These are phyloP conservation scores for Cacoxenus indagator DNA, from an alignment of 2,888 invertebrate genomes.

Conservation along the genomic window DNA sequence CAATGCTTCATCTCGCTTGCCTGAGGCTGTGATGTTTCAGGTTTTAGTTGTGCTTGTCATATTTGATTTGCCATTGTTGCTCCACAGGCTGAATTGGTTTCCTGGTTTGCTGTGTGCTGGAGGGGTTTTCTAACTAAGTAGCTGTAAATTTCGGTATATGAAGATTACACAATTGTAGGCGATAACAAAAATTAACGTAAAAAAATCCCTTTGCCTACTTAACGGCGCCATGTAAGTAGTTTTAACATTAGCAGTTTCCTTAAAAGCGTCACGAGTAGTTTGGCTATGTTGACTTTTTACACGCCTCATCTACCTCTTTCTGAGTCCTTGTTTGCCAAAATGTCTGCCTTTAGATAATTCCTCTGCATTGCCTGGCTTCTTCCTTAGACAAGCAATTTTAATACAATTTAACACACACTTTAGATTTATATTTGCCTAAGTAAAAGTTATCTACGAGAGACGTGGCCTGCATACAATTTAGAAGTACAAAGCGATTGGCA, in stretches of 20 bases:
- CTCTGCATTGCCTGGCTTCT: background rate
- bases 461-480: constrained; percentile 50
- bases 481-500: background rate
- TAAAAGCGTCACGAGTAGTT: background rate
- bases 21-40: constrained; percentile 13
- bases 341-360: background rate
- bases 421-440: constrained; percentile 64
- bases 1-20: background rate
- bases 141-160: constrained; percentile 14
- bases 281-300: background rate
- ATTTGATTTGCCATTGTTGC: constrained; percentile 14
- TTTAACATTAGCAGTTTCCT: no score
- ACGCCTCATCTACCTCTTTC: background rate
- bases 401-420: constrained; percentile 64
- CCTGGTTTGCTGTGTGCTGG: background rate
- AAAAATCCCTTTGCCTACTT: background rate
- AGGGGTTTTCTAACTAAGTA: constrained; percentile 1
- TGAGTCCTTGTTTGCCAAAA: no score
- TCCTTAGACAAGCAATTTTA: constrained; percentile 49
- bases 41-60: constrained; percentile 10
- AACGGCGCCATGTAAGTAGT: no score
- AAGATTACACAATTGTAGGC: constrained; percentile 9
- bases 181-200: background rate
- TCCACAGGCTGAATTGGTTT: background rate
- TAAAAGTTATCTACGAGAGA: constrained; percentile 58